Percentiles rank a stretch among this genome's conserved stretches.
Evolutionary conservation across 2,797 vertebrate genomes (phyloP).

Genomic region (Anas bahamensis): DNA sequence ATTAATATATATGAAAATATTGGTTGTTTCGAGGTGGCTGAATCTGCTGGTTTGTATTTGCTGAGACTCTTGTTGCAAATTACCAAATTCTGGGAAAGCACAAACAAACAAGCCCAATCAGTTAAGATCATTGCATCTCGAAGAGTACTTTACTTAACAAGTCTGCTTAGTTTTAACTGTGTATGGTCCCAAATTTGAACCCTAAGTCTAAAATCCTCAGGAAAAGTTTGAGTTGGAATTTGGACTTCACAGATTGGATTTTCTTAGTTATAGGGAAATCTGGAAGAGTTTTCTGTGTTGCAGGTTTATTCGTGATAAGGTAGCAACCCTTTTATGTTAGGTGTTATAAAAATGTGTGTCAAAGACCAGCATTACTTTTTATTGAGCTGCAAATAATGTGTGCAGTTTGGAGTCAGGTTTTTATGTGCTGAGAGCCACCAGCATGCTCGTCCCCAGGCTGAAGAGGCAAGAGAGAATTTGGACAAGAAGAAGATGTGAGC

Average conservation of each 20-base stretch:
- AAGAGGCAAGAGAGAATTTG: neutral
- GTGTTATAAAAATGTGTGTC: constrained; percentile 40
- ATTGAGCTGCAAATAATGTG: constrained; percentile 39
- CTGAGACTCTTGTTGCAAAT: neutral
- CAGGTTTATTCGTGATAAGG: constrained; percentile 28
- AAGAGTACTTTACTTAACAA: constrained; percentile 10
- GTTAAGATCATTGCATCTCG: neutral
- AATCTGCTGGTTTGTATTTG: neutral
- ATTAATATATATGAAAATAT: constrained; percentile 15
- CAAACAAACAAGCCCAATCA: neutral
- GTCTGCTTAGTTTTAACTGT: constrained; percentile 8
- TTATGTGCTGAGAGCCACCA: constrained; percentile 25
- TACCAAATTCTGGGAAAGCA: neutral
- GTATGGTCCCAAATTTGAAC: constrained; percentile 4
- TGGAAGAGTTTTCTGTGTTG: neutral
- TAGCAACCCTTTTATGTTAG: constrained; percentile 50
- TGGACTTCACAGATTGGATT: constrained; percentile 31
- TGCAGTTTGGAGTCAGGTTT: constrained; percentile 8
- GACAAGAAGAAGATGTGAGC: neutral
- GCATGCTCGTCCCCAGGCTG: neutral
- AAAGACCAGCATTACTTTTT: constrained; percentile 50
- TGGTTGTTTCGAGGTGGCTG: neutral
- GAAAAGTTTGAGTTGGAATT: neutral
- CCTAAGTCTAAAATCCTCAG: neutral
- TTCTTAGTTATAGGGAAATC: neutral